These are phyloP conservation scores for Eristalinus sepulchralis DNA, from an alignment of 2,888 invertebrate genomes.

Conservation along the genomic window DNA sequence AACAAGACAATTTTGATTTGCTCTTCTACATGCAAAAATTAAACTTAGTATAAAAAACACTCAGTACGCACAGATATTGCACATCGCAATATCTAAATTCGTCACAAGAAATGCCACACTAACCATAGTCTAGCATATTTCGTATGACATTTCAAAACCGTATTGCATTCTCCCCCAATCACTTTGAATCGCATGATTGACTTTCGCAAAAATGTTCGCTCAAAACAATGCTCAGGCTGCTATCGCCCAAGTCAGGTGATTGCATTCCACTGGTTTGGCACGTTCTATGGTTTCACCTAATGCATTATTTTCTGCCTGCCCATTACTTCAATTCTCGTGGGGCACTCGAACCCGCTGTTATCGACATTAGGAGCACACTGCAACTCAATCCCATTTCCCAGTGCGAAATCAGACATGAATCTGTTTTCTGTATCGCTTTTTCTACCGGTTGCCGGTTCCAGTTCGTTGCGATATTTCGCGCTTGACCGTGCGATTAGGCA, in stretches of 20 bases:
- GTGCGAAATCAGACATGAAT: constrained; percentile 46
- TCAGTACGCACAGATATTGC: neutral
- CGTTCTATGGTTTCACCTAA: constrained; percentile 14
- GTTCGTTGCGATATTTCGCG: constrained; percentile 75
- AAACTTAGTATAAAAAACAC: too few relatives aligned
- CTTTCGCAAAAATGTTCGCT: neutral
- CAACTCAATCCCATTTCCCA: constrained; percentile 47
- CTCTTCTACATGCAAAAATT: too few relatives aligned
- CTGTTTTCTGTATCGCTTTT: constrained; percentile 25
- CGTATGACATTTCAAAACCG: neutral
- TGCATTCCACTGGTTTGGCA: constrained; percentile 58
- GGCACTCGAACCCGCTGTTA: constrained; percentile 23
- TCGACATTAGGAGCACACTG: constrained; percentile 20
- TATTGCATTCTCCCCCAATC: constrained; percentile 5
- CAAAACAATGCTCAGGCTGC: constrained; percentile 1
- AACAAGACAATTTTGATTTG: too few relatives aligned
- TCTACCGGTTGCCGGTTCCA: constrained; percentile 73
- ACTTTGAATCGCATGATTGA: neutral
- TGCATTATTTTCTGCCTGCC: constrained; percentile 19
- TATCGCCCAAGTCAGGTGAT: constrained; percentile 40
- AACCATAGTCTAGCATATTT: neutral
- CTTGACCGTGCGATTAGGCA: constrained; percentile 77
- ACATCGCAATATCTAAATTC: neutral
- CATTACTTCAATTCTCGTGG: constrained; percentile 30
- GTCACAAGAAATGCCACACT: neutral